Conservation (phyloP, 2,797 vertebrate genomes). For the Fundulus diaphanus region DNA sequence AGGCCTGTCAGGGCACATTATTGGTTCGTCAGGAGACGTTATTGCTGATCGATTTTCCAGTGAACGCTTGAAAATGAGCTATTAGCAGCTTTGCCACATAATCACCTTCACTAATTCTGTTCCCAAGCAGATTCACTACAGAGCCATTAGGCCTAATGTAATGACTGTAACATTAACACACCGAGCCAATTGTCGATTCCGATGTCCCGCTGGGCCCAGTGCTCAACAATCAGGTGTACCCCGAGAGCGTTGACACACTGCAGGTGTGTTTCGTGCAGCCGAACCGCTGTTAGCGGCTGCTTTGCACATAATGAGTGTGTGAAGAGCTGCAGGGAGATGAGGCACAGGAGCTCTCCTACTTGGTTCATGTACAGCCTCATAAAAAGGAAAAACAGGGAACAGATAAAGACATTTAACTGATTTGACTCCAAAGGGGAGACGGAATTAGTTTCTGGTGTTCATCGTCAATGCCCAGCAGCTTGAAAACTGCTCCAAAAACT, state of each 20-base stretch:
- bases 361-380: not conserved
- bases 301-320: not conserved
- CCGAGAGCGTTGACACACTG: not conserved
- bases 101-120: not conserved
- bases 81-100: slow-evolving; percentile 11
- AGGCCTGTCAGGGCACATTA: not conserved
- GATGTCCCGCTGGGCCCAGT: slow-evolving; percentile 7
- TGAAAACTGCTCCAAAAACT: not conserved
- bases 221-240: slow-evolving; percentile 7
- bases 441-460: not conserved
- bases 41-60: not conserved
- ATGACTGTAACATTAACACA: slow-evolving; percentile 2
- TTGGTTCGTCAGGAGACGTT: slow-evolving; percentile 13
- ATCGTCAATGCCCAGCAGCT: not conserved
- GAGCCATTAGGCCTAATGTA: not conserved
- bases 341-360: not conserved
- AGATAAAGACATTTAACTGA: not conserved
- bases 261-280: slow-evolving; percentile 20
- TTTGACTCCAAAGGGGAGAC: not conserved
- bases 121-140: slow-evolving; percentile 1
- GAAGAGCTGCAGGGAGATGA: not conserved
- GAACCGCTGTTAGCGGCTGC: not conserved
- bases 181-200: not conserved
- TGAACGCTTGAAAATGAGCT: slow-evolving; percentile 3
- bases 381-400: no score